These are phyloP conservation scores for Pyrgus malvae DNA, from an alignment of 2,888 invertebrate genomes.

Conservation along the genomic window DNA sequence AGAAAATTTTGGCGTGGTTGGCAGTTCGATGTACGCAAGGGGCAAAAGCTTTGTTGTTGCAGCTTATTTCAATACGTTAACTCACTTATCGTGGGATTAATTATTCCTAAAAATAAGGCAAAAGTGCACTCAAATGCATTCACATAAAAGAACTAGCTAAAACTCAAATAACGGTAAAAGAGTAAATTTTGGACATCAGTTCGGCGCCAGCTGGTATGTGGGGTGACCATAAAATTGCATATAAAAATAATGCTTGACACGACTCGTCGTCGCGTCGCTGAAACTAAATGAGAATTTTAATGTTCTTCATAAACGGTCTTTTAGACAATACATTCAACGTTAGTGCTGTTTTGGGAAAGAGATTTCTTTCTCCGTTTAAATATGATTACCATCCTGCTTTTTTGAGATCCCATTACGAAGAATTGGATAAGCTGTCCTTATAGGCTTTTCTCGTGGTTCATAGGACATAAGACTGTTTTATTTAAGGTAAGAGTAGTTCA, in stretches of 20 bases:
- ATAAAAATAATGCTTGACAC: conserved; percentile 15
- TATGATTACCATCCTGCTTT: too few species aligned
- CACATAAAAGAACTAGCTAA: conserved; percentile 8
- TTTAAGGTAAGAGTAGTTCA: too few species aligned
- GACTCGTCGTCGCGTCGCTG: conserved; percentile 9
- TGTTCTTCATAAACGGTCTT: neutral
- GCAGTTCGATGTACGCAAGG: too few species aligned
- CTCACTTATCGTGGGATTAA: too few species aligned
- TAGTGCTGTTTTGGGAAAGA: neutral
- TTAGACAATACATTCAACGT: conserved; percentile 3
- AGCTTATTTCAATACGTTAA: too few species aligned
- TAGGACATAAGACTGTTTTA: too few species aligned
- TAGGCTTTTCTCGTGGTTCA: too few species aligned
- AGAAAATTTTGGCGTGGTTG: too few species aligned
- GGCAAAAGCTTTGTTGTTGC: too few species aligned
- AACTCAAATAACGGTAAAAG: conserved; percentile 1
- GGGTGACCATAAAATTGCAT: conserved; percentile 11
- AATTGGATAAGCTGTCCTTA: too few species aligned
- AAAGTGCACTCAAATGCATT: conserved; percentile 1
- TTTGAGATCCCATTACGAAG: too few species aligned
- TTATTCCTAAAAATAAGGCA: neutral
- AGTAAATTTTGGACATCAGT: neutral
- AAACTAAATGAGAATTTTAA: conserved; percentile 17
- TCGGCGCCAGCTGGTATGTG: conserved; percentile 4
- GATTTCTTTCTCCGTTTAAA: neutral